Conservation (phyloP, 1,140 invertebrate genomes). For the Colletes latitarsis region DNA sequence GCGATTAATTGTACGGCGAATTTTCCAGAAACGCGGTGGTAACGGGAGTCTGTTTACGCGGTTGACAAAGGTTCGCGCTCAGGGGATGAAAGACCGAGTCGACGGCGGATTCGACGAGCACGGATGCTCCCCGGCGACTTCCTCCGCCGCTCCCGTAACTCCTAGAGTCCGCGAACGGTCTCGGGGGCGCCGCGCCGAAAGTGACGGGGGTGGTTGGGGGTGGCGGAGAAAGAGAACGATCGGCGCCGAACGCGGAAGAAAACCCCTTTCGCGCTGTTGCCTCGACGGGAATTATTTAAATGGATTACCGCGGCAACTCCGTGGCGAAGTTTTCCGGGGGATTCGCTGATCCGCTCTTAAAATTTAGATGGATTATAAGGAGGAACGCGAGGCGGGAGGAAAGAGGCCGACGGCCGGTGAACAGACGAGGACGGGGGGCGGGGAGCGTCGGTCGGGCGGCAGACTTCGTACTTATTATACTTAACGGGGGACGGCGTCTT, state of each 20-base stretch:
- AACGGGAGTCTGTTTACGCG: not conserved
- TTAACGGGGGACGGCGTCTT: constrained; percentile 76
- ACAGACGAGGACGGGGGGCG: constrained; percentile 41
- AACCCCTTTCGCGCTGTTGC: constrained; percentile 69
- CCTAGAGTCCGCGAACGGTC: not conserved
- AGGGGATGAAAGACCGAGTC: not conserved
- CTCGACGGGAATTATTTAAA: constrained; percentile 80
- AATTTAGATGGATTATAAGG: constrained; percentile 81
- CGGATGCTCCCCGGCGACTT: not conserved
- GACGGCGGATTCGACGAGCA: not conserved
- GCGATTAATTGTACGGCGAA: no score
- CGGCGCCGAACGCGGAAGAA: constrained; percentile 60
- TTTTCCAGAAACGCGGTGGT: not conserved
- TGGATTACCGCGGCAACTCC: constrained; percentile 76
- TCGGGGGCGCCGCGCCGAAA: not conserved
- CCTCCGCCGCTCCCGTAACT: not conserved
- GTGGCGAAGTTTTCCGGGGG: constrained; percentile 74
- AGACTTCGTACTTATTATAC: constrained; percentile 79
- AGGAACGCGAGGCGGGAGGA: constrained; percentile 20
- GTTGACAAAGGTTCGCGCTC: not conserved
- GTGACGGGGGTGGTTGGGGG: constrained; percentile 9
- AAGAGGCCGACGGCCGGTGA: constrained; percentile 36
- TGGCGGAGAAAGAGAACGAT: constrained; percentile 41
- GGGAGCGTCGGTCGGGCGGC: constrained; percentile 36
- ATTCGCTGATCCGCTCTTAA: constrained; percentile 77